Base-by-base conservation (phyloP, 2,113 vertebrate species). In the Phasianus colchicus region DNA sequence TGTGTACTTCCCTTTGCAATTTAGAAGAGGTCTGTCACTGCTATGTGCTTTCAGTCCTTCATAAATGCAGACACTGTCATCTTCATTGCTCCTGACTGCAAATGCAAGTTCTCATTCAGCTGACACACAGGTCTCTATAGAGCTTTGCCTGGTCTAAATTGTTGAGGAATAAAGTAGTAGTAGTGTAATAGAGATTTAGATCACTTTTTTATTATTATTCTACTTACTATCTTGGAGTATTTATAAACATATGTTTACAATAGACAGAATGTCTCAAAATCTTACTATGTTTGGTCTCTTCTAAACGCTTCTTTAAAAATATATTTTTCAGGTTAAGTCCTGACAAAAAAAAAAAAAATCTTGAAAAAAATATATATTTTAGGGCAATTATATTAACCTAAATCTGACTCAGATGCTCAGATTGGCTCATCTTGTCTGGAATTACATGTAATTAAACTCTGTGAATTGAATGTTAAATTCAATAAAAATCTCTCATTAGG, bases 401-500 rank as follows among this genome's bases (percentile, higher is more conserved):
- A 90, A 67, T 84, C 55, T 3, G 8, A 90, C 10, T 57, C 66
- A 67, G 11, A 13, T 88, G 9, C 61, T 61, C n/a, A 93, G 66
- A 79, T 55, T 70, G 70, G 48, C 19, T 94, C 43, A 65, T 82
- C 40, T 76, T 54, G 14, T 65, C 57, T 82, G 66, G 54, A 94
- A 93, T 45, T 32, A 86, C 57, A 72, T 52, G 10, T 50, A 90
- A 90, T 92, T 93, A 90, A 82, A 17, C 48, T 66, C 21, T 58
- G 40, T 55, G 58, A 88, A 82, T 29, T 82, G 15, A 82, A 87
- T 66, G 36, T 52, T 87, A 82, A 84, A 89, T 86, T 95, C 48
- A 89, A 70, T 79, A 86, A 90, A 92, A 75, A 82, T 10, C 40
- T 45, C 54, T 86, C 58, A 63, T 34, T 36, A 70, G 75, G 17